phyloP scores from a whole-genome alignment of 1,140 invertebrate genomes.

The Apis mellifera region DNA sequence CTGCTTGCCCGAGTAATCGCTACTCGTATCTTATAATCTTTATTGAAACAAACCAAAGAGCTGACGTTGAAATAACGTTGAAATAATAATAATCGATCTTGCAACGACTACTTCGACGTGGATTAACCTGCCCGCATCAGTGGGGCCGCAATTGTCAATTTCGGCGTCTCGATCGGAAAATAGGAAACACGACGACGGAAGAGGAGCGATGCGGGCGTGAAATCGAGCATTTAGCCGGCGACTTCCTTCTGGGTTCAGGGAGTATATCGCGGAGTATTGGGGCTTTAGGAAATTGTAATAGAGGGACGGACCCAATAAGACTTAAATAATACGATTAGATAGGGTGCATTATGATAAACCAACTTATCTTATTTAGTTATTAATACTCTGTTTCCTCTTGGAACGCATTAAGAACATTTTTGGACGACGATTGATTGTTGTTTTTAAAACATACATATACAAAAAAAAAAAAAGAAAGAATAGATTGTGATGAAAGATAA shows the following conservation, averaged over 20 bases:
- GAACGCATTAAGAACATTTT: too few species aligned
- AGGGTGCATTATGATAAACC: neutral
- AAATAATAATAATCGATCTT: neutral
- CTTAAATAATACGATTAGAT: neutral
- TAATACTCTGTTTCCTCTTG: neutral
- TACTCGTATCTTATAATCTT: too few species aligned
- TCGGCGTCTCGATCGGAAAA: slow-evolving; percentile 27
- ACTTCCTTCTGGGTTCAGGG: neutral
- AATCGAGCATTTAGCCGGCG: neutral
- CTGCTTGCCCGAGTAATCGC: too few species aligned
- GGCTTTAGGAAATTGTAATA: neutral
- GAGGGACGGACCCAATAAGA: too few species aligned
- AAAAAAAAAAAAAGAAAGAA: too few species aligned
- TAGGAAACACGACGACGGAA: slow-evolving; percentile 53
- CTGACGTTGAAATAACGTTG: too few species aligned
- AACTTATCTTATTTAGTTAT: neutral
- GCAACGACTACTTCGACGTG: neutral
- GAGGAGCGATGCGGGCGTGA: slow-evolving; percentile 52
- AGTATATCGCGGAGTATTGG: neutral
- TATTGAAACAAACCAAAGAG: too few species aligned
- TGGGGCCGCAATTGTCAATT: neutral
- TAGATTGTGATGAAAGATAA: too few species aligned
- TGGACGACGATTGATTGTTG: too few species aligned
- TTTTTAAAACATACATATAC: too few species aligned
- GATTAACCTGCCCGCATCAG: slow-evolving; percentile 55